Percentiles rank a stretch among this genome's conserved stretches.
Conservation (phyloP, 2,888 invertebrate genomes). For the Amiota communis region DNA sequence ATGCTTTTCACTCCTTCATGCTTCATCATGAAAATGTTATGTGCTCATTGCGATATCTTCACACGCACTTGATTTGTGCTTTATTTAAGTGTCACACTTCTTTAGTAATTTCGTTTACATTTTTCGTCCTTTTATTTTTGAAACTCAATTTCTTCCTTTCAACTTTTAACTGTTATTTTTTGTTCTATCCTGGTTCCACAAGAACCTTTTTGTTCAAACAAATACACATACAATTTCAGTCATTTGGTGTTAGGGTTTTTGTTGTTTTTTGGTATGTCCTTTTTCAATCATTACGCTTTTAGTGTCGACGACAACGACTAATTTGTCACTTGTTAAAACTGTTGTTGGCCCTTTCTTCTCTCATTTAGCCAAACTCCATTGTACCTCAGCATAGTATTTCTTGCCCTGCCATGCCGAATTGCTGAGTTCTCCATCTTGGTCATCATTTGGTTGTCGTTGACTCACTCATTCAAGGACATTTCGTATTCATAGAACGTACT, state of each 20-base stretch:
- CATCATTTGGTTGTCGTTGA: background rate
- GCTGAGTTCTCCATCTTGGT: background rate
- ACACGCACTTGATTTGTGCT: slow-evolving; percentile 24
- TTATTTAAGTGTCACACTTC: slow-evolving; percentile 17
- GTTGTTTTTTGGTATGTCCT: slow-evolving; percentile 38
- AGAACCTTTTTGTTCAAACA: too few species aligned
- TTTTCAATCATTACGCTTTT: slow-evolving; percentile 53
- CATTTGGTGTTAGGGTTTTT: slow-evolving; percentile 30
- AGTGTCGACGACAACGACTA: slow-evolving; percentile 60
- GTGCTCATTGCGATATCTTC: slow-evolving; percentile 34
- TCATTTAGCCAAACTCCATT: background rate
- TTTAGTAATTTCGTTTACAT: background rate
- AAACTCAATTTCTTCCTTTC: background rate
- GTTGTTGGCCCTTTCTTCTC: slow-evolving; percentile 42
- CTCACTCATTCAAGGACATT: slow-evolving; percentile 50
- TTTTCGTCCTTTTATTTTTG: slow-evolving; percentile 4
- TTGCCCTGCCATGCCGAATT: slow-evolving; percentile 55
- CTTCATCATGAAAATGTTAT: slow-evolving; percentile 50
- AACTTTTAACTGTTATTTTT: background rate
- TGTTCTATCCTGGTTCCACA: too few species aligned
- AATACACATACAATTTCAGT: too few species aligned
- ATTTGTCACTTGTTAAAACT: slow-evolving; percentile 65
- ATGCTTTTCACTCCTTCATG: too few species aligned
- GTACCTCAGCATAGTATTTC: background rate
- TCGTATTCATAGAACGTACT: slow-evolving; percentile 67